These are phyloP conservation scores for Seira sanloemensis DNA, from an alignment of 2,888 invertebrate genomes.

Conservation along the genomic window DNA sequence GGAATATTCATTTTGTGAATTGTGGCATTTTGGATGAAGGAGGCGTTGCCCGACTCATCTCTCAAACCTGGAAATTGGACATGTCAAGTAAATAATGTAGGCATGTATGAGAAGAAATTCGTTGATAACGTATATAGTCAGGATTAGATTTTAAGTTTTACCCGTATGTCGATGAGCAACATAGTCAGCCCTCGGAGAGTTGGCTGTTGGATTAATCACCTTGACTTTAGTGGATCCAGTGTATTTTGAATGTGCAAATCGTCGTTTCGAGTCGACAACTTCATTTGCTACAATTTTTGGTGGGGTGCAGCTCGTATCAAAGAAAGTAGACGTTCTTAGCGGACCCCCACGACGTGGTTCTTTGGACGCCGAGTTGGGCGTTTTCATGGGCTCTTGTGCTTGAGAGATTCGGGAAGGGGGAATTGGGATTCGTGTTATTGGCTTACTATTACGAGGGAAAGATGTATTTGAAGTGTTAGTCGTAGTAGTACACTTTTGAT, in stretches of 20 bases:
- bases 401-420: slow-evolving; percentile 30
- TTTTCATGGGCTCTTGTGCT: slow-evolving; percentile 12
- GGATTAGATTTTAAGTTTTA: slow-evolving; percentile 12
- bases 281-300: slow-evolving; percentile 30
- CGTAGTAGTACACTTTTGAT: neutral
- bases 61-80: slow-evolving; percentile 41
- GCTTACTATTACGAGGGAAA: neutral
- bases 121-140: too few species aligned
- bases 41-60: slow-evolving; percentile 61
- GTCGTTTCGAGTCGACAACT: neutral
- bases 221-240: slow-evolving; percentile 41
- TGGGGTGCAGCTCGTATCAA: slow-evolving; percentile 21
- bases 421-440: slow-evolving; percentile 35
- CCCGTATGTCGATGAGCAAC: slow-evolving; percentile 56
- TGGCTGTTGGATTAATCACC: slow-evolving; percentile 7
- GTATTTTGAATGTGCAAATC: slow-evolving; percentile 41
- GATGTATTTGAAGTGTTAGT: neutral
- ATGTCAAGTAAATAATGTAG: neutral
- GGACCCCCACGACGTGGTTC: slow-evolving; percentile 11
- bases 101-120: too few species aligned
- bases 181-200: slow-evolving; percentile 42
- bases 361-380: slow-evolving; percentile 25
- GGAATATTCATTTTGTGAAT: slow-evolving; percentile 47
- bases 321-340: slow-evolving; percentile 24
- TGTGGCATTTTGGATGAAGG: slow-evolving; percentile 42